These are phyloP conservation scores for Stegodyphus mimosarum DNA, from an alignment of 1,140 invertebrate species.

Conservation along the genomic window DNA sequence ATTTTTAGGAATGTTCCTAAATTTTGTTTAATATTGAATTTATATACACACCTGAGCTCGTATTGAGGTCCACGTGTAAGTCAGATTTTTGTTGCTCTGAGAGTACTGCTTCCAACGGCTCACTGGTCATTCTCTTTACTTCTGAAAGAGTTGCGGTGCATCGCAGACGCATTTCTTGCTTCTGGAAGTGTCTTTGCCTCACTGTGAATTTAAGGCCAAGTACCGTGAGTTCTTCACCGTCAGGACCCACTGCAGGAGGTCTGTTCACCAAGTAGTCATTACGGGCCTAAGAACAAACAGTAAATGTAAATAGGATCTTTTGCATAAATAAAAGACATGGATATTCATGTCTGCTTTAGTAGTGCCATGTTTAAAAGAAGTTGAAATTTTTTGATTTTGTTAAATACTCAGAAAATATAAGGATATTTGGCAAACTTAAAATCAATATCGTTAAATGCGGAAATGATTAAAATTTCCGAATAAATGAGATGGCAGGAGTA, in stretches of 20 bases:
- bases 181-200: conserved; percentile 63
- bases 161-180: conserved; percentile 64
- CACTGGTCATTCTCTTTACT: conserved; percentile 83
- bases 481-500: too few relatives aligned
- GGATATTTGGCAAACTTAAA: too few relatives aligned
- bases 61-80: conserved; percentile 35
- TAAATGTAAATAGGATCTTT: too few relatives aligned
- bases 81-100: conserved; percentile 30
- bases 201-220: conserved; percentile 38
- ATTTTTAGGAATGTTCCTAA: too few relatives aligned
- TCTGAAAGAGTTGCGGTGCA: conserved; percentile 71
- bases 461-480: too few relatives aligned
- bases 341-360: too few relatives aligned
- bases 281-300: conserved; percentile 6
- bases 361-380: too few relatives aligned
- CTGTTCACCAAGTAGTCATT: conserved; percentile 18
- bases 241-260: conserved; percentile 10
- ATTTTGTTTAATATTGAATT: too few relatives aligned
- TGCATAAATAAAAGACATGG: too few relatives aligned
- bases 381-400: too few relatives aligned
- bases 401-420: too few relatives aligned
- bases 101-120: conserved; percentile 65
- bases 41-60: conserved; percentile 19
- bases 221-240: conserved; percentile 30
- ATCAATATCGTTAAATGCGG: too few relatives aligned